phyloP scores from a whole-genome alignment of 2,113 vertebrate species.

The Calidris pygmaea region DNA sequence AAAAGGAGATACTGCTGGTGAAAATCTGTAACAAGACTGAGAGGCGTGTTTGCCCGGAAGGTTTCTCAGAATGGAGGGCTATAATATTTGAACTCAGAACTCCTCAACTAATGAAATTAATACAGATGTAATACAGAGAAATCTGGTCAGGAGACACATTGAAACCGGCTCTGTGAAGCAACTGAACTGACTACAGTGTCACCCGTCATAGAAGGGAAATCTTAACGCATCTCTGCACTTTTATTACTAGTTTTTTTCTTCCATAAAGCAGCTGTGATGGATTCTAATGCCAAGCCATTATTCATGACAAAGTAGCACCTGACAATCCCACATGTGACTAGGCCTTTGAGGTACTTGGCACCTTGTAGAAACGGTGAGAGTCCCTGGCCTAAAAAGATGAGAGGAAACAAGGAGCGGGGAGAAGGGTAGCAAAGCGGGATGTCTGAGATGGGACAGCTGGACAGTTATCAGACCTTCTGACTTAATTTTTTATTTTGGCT shows the following conservation, averaged over 20 bases:
- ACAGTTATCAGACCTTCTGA: background rate
- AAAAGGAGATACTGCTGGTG: constrained; percentile 29
- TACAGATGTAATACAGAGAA: background rate
- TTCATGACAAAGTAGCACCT: background rate
- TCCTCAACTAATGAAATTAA: constrained; percentile 8
- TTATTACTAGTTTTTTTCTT: background rate
- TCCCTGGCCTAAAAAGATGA: background rate
- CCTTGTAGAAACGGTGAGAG: background rate
- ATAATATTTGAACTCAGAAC: constrained; percentile 17
- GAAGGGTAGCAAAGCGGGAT: background rate
- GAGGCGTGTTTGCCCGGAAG: constrained; percentile 17
- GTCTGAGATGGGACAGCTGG: background rate
- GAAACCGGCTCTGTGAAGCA: background rate
- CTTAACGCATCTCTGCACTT: background rate
- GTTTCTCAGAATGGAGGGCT: background rate
- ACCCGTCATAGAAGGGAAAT: background rate
- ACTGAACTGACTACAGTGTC: background rate
- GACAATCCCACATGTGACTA: background rate
- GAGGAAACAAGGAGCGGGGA: background rate
- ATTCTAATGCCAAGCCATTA: background rate
- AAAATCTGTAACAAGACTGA: constrained; percentile 9
- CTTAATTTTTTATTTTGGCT: background rate
- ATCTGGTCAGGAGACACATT: background rate
- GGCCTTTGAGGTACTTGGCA: background rate
- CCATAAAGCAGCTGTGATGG: background rate